Percentiles rank a stretch among this genome's conserved stretches.
phyloP scores from a whole-genome alignment of 2,797 vertebrate genomes.

The Xerus rutilus region DNA sequence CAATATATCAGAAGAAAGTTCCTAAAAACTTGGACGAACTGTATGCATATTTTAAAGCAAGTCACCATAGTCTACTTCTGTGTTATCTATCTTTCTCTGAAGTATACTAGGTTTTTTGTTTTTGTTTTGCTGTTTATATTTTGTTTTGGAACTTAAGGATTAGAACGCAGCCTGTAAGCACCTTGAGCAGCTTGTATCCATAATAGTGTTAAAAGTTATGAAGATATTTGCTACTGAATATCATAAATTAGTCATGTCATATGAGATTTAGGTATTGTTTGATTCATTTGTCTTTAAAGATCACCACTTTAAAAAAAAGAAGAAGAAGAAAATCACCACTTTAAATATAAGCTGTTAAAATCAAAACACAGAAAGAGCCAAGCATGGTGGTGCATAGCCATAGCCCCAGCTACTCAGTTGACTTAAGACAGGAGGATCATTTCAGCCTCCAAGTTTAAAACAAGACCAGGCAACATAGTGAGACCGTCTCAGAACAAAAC shows the following conservation, averaged over 20 bases:
- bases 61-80: neutral
- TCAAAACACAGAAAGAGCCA: slow-evolving; percentile 26
- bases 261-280: neutral
- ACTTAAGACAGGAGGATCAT: neutral
- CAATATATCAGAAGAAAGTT: slow-evolving; percentile 49
- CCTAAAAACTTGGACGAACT: neutral
- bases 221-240: slow-evolving; percentile 51
- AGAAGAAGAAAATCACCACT: neutral
- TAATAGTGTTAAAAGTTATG: slow-evolving; percentile 1
- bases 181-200: slow-evolving; percentile 10
- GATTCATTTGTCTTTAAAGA: slow-evolving; percentile 51
- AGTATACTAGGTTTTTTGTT: slow-evolving; percentile 8
- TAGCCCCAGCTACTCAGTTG: neutral
- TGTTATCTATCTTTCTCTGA: neutral
- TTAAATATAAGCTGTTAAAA: slow-evolving; percentile 61
- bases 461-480: neutral
- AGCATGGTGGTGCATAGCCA: neutral
- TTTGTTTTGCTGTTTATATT: slow-evolving; percentile 26
- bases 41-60: neutral
- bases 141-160: slow-evolving; percentile 50
- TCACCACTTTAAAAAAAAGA: neutral
- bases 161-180: slow-evolving; percentile 6
- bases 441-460: neutral
- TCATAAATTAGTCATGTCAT: neutral
- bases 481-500: neutral